Base-by-base conservation (phyloP, 2,888 invertebrate genomes). In the Sminthurinus aureus region DNA sequence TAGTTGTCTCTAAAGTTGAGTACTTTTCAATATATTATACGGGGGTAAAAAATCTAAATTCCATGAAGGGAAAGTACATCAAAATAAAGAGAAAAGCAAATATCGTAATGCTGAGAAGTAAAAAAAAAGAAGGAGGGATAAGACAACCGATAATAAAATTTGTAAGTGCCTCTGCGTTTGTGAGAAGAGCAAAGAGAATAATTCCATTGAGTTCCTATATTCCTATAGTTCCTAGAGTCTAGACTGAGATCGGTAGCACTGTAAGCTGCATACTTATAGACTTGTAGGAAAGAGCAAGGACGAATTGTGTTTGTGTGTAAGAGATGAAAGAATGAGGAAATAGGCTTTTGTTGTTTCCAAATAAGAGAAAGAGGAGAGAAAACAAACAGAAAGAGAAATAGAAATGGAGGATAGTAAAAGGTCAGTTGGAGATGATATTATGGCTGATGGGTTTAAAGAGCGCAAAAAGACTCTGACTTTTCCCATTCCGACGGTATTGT, bases 401-500 rank as follows among this genome's bases (percentile, higher is more conserved):
- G n/a, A n/a, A n/a, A n/a, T n/a, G n/a, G n/a, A n/a, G n/a, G n/a
- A n/a, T n/a, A 75, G 85, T 73, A 85, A 86, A 87, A 86, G 85
- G 87, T 87, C 85, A 87, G 84, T 84, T 85, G 83, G 38, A 84
- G 83, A 85, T 84, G 83, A 85, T 85, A 87, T 85, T 85, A 84
- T 77, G 83, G 83, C 83, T 87, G 87, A 87, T 86, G 86, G 86
- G 86, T 87, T 87, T 87, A 87, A 86, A 84, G 85, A 85, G 87
- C 86, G 85, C 85, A 84, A 87, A 79, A 79, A 79, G 79, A 22
- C 78, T 78, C 78, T 24, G 78, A 66, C 69, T 71, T 74, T 51
- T 79, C 76, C 82, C 67, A 84, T n/a, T 22, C 81, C 75, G 85
- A n/a, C n/a, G n/a, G n/a, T n/a, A n/a, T n/a, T n/a, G n/a, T n/a